A percentile compares a stretch with the other conserved stretches of the same genome.
These are phyloP conservation scores for Ooceraea biroi DNA, from an alignment of 1,140 invertebrate genomes.

Conservation along the genomic window DNA sequence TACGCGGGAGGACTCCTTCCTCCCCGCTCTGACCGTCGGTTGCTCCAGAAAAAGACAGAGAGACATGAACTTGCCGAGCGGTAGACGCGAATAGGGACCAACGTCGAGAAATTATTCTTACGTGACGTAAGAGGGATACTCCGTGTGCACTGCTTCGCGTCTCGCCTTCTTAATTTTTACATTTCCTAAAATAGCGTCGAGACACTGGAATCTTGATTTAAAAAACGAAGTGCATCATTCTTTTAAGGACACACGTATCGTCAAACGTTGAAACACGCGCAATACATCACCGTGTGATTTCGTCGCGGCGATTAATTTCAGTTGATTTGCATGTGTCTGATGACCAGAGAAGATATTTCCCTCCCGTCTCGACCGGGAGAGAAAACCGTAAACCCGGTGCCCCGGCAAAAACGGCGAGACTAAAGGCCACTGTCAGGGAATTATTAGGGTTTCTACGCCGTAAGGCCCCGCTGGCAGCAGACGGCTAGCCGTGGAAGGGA, in stretches of 20 bases:
- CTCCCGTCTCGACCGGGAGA: slow-evolving; percentile 29
- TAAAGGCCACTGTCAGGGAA: slow-evolving; percentile 58
- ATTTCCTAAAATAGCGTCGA: neutral
- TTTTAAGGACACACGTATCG: slow-evolving; percentile 1
- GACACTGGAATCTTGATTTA: neutral
- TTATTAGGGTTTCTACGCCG: slow-evolving; percentile 67
- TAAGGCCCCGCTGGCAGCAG: slow-evolving; percentile 62
- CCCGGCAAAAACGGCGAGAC: slow-evolving; percentile 56
- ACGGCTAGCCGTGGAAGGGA: slow-evolving; percentile 36
- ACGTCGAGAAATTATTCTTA: slow-evolving; percentile 42
- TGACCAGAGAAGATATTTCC: slow-evolving; percentile 54
- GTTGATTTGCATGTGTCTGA: slow-evolving; percentile 48
- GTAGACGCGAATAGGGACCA: slow-evolving; percentile 22
- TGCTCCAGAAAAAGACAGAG: slow-evolving; percentile 75
- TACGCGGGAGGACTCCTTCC: slow-evolving; percentile 21
- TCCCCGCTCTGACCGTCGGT: neutral
- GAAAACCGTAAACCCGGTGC: slow-evolving; percentile 54
- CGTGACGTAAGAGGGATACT: neutral
- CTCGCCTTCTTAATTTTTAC: neutral
- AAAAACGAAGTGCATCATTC: slow-evolving; percentile 19
- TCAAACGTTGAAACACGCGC: neutral
- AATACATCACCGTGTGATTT: slow-evolving; percentile 8
- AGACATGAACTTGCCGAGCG: slow-evolving; percentile 22
- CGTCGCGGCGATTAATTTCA: slow-evolving; percentile 29
- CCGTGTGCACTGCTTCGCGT: neutral